Evolutionary conservation across 2,797 vertebrate genomes (phyloP), one percentile per base, ranked within the genome.

Genomic region (Eospalax fontanierii): DNA sequence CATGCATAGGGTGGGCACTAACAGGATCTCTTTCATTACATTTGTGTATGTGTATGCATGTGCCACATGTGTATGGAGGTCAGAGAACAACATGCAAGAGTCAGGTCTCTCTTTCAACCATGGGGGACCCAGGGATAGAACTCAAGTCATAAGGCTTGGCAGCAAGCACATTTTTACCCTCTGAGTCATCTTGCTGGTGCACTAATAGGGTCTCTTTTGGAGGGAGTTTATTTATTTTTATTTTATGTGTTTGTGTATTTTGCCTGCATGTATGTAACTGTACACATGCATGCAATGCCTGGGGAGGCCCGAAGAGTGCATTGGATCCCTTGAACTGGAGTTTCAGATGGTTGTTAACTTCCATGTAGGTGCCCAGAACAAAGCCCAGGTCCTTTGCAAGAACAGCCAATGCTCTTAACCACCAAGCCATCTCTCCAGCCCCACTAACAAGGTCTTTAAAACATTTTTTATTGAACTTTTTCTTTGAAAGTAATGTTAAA

Each of bases 401-500:
- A 54, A 15, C 50, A 54, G 50, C 14, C 14, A 15, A 14, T 54
- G 50, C 50, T 54, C 50, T 54, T 54, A 54, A 54, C 50, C 50
- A 54, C 50, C 50, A 54, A 54, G 50, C 7, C 14, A 54, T 54
- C 50, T 54, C 50, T 54, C 46, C 11, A 54, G 50, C 50, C 50
- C 50, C 50, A 54, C 14, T 54, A 54, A 54, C 12, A 54, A 54
- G 46, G 46, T 50, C 46, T 6, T 11, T 50, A 50, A 50, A 50
- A 50, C 46, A 50, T 46, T 54, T 19, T 50, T 28, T 59, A 14
- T 70, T 26, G 22, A 74, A 81, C 18, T 43, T 82, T 81, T 89
- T 22, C 81, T 93, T 96, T 91, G 40, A 26, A 90, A 93, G 68
- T 91, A 86, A 91, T 87, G 4, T 19, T 50, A 50, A 40, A 93